Evolutionary conservation across 1,140 invertebrate species (phyloP), one percentile per base, ranked within the genome.

Genomic region (Ditylenchus dipsaci): DNA sequence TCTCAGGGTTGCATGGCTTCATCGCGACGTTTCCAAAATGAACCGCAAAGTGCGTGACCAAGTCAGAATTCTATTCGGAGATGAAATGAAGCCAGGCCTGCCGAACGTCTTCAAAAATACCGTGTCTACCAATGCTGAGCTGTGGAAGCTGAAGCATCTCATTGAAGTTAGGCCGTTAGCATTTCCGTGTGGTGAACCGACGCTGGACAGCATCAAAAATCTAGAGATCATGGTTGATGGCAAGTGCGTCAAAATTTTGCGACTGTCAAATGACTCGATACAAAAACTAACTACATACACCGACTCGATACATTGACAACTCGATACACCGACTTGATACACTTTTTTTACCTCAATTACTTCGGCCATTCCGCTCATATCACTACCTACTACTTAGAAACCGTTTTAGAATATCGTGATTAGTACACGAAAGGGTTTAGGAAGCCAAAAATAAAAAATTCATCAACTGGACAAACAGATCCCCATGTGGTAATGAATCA

Each of bases 141-240:
- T 81, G 17, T 81, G 79, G 79, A 63, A 78, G 30, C 49, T 81
- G n/a, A 81, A 81, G 56, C 78, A 81, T 68, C 57, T 82, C 17
- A 81, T 81, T 49, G 79, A 81, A 64, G 29, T 81, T 30, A 67
- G 68, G 11, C 79, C 79, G 0, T 42, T 81, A 5, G 62, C 64
- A 30, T 81, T 81, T 67, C 77, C 79, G 0, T 71, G 79, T 64
- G 79, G 79, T n/a, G 79, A 81, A 45, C 79, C 79, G 13, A 80
- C 75, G 1, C 69, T 49, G 7, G 74, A 62, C 1, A 80, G 82
- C 63, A 47, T 82, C 26, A 19, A 43, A n/a, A 65, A 69, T 17
- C 63, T 74, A 11, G 67, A 73, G 53, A 63, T 80, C 13, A 27
- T 43, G 15, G 43, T 69, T 30, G 78, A 81, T 63, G 79, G 79